Evolutionary conservation across 2,113 vertebrate species (phyloP).

Genomic region (Hippocampus zosterae): DNA sequence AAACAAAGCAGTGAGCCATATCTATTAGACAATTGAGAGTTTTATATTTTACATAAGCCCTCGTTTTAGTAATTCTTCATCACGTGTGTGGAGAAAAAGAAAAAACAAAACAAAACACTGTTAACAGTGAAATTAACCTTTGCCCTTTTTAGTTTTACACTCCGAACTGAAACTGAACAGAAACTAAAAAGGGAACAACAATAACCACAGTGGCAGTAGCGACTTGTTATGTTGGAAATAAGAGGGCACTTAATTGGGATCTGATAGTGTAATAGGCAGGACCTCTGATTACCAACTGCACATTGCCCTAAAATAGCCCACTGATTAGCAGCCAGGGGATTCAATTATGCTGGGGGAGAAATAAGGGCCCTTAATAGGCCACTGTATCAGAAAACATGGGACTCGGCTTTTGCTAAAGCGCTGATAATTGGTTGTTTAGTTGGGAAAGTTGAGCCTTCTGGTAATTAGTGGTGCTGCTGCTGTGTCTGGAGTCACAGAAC

Average conservation of each 20-base stretch:
- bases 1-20: not conserved
- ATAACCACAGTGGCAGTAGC: slow-evolving; percentile 61
- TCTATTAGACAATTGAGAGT: slow-evolving; percentile 4
- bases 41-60: not conserved
- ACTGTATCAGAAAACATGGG: slow-evolving; percentile 68
- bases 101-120: slow-evolving; percentile 10
- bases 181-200: slow-evolving; percentile 62
- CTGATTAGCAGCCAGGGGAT: slow-evolving; percentile 77
- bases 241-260: slow-evolving; percentile 72
- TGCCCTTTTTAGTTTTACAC: slow-evolving; percentile 15
- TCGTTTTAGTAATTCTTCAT: not conserved
- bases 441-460: slow-evolving; percentile 66
- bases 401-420: slow-evolving; percentile 53
- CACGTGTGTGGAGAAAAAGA: not conserved
- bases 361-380: slow-evolving; percentile 70
- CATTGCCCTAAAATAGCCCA: slow-evolving; percentile 71
- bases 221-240: slow-evolving; percentile 68
- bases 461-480: slow-evolving; percentile 58
- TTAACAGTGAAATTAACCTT: slow-evolving; percentile 26
- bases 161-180: slow-evolving; percentile 46
- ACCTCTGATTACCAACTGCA: slow-evolving; percentile 72
- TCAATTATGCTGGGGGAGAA: slow-evolving; percentile 73
- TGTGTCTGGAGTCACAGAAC: slow-evolving; percentile 61
- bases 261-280: slow-evolving; percentile 68
- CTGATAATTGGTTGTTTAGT: slow-evolving; percentile 72